Percentiles rank a stretch among this genome's conserved stretches.
Evolutionary conservation across 2,797 vertebrate species (phyloP).

Genomic region (Poeciliopsis presidionis): DNA sequence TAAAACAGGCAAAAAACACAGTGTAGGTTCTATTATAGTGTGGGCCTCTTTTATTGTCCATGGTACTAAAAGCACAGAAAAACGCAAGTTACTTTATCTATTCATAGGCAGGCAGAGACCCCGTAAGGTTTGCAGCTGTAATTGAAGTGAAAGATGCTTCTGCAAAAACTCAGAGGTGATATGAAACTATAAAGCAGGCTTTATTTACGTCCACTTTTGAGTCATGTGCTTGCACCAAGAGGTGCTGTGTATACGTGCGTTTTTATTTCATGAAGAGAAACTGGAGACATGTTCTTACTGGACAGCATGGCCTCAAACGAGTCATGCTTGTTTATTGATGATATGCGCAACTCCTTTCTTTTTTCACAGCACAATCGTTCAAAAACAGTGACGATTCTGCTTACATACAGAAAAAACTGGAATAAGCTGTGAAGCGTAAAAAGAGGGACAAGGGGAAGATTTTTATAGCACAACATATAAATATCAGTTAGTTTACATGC

Average conservation of each 20-base stretch:
- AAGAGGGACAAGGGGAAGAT: constrained; percentile 32
- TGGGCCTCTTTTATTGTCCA: too few species aligned
- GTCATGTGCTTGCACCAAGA: background rate
- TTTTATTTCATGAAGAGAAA: constrained; percentile 1
- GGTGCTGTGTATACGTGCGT: background rate
- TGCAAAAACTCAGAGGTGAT: background rate
- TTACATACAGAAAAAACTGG: constrained; percentile 77
- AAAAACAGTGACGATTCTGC: constrained; percentile 75
- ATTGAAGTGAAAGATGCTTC: background rate
- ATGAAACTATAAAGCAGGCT: background rate
- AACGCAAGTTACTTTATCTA: background rate
- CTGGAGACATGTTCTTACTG: constrained; percentile 21
- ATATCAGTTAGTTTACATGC: constrained; percentile 81
- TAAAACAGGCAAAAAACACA: too few species aligned
- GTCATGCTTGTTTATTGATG: constrained; percentile 76
- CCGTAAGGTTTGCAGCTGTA: background rate
- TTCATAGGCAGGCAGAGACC: background rate
- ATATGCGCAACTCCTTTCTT: constrained; percentile 68
- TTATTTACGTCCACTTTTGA: background rate
- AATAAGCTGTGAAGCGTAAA: constrained; percentile 68
- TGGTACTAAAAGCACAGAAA: background rate
- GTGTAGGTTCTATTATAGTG: too few species aligned
- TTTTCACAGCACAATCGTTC: constrained; percentile 68
- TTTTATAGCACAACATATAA: constrained; percentile 79
- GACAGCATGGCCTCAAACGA: constrained; percentile 55